phyloP scores from a whole-genome alignment of 2,797 vertebrate species.

The Sebastiscus albofasciatus region DNA sequence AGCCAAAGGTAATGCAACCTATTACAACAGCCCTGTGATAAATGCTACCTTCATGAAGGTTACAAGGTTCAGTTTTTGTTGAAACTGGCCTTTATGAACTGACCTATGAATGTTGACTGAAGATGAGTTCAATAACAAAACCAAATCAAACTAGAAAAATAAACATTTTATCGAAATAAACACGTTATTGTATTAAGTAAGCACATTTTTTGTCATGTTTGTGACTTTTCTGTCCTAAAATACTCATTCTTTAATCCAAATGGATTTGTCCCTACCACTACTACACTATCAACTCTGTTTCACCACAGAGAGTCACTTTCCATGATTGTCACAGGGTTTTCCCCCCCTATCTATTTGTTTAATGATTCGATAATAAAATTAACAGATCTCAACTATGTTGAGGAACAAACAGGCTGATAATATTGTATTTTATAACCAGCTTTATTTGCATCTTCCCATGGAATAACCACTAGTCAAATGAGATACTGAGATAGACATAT shows the following conservation, averaged over 20 bases:
- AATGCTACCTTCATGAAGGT: background rate
- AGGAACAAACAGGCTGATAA: background rate
- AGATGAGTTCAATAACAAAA: background rate
- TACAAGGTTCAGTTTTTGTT: background rate
- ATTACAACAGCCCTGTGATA: background rate
- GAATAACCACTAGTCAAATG: background rate
- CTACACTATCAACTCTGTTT: background rate
- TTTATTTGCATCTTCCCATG: background rate
- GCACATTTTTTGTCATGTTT: background rate
- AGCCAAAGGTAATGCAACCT: background rate
- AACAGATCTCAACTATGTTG: background rate
- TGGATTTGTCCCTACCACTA: background rate
- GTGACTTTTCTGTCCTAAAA: background rate
- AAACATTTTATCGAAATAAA: background rate
- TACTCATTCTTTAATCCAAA: background rate
- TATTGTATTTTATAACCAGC: background rate
- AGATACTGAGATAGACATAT: too few relatives aligned
- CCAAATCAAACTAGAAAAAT: background rate
- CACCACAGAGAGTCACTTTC: background rate
- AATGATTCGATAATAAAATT: background rate
- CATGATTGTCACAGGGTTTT: background rate
- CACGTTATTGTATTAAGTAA: background rate
- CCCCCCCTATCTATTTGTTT: background rate
- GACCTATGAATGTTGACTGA: background rate
- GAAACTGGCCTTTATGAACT: too few relatives aligned